A percentile compares a stretch with the other conserved stretches of the same genome.
Evolutionary conservation across 2,888 invertebrate species (phyloP).

Genomic region (Hemicrepidius hirtus): DNA sequence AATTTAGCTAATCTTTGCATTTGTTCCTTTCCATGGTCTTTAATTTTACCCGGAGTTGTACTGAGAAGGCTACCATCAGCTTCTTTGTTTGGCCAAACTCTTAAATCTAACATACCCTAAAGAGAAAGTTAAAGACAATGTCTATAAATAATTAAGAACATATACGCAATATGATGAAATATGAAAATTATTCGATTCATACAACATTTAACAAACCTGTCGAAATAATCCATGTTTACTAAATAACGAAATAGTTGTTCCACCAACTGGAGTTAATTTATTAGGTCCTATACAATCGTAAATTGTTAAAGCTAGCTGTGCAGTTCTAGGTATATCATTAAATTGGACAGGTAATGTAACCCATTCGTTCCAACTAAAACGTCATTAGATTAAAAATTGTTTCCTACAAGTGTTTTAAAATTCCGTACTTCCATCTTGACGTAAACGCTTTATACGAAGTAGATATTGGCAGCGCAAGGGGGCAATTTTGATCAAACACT

Average conservation of each 20-base stretch:
- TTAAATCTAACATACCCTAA: constrained; percentile 89
- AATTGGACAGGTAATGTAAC: constrained; percentile 91
- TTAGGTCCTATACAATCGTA: constrained; percentile 94
- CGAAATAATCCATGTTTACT: constrained; percentile 95
- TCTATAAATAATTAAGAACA: too few relatives aligned
- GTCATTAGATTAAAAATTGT: neutral
- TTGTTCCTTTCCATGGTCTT: constrained; percentile 86
- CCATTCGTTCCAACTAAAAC: constrained; percentile 97
- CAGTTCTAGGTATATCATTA: constrained; percentile 92
- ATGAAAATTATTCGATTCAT: too few relatives aligned
- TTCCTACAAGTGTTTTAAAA: constrained; percentile 53
- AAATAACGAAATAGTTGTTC: constrained; percentile 94
- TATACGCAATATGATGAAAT: too few relatives aligned
- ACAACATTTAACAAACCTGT: constrained; percentile 81
- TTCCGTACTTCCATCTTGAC: constrained; percentile 94
- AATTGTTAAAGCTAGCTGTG: constrained; percentile 90
- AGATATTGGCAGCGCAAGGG: constrained; percentile 89
- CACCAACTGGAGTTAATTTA: constrained; percentile 89
- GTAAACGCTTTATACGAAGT: constrained; percentile 95
- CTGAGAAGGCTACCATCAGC: constrained; percentile 85
- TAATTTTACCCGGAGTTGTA: constrained; percentile 90
- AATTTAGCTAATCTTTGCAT: constrained; percentile 93
- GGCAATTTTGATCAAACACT: constrained; percentile 86
- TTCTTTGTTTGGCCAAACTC: constrained; percentile 89
- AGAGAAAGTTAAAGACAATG: too few relatives aligned